Conservation (phyloP, 2,797 vertebrate genomes). For the Phaenicophaeus curvirostris region DNA sequence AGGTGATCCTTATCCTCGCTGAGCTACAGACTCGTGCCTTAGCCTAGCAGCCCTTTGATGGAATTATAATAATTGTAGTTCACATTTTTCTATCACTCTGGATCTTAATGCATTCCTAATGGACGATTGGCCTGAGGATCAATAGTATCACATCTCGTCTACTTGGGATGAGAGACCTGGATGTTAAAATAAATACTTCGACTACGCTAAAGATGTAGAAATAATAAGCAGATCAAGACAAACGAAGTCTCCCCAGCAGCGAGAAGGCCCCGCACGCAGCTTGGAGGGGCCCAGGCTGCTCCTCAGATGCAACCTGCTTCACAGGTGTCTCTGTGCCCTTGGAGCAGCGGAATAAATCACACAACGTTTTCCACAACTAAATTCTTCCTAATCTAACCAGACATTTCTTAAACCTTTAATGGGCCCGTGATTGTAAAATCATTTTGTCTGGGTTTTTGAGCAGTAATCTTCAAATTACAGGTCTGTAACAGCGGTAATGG, state of each 20-base stretch:
- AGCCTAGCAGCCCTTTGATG: background rate
- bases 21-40: background rate
- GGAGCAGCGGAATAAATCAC: background rate
- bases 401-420: conserved; percentile 49
- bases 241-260: background rate
- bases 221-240: background rate
- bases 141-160: background rate
- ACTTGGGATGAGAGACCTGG: background rate
- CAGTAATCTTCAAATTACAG: conserved; percentile 60
- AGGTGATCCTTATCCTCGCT: background rate
- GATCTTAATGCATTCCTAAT: conserved; percentile 23
- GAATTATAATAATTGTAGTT: background rate
- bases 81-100: background rate
- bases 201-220: background rate
- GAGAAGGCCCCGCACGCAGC: background rate
- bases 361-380: background rate
- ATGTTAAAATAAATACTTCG: conserved; percentile 8
- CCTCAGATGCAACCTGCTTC: background rate
- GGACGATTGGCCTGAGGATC: background rate
- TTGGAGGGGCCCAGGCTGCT: background rate
- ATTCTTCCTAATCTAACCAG: conserved; percentile 14
- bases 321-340: background rate
- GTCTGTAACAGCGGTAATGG: conserved; percentile 29
- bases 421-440: conserved; percentile 38
- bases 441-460: conserved; percentile 41